These are phyloP conservation scores for Rhagonycha lutea DNA, from an alignment of 2,888 invertebrate species.

Conservation along the genomic window DNA sequence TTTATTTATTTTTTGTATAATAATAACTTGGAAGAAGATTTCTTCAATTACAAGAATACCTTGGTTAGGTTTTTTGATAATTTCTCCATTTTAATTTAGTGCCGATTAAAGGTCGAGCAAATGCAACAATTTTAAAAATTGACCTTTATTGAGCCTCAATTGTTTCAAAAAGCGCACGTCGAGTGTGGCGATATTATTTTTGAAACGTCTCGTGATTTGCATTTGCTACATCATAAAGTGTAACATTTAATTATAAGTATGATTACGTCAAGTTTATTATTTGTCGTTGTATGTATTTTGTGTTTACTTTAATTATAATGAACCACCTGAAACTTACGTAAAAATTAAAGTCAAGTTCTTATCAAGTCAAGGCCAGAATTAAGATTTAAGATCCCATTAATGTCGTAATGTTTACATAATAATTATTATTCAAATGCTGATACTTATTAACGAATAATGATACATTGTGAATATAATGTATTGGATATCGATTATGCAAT, in stretches of 20 bases:
- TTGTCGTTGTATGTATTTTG: neutral
- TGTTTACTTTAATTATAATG: neutral
- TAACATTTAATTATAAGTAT: conserved; percentile 15
- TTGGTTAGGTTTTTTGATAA: no score
- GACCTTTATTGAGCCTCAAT: neutral
- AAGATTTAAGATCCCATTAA: neutral
- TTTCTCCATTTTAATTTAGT: no score
- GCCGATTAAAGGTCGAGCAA: neutral
- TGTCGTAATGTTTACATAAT: neutral
- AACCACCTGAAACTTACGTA: neutral
- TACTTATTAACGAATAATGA: neutral
- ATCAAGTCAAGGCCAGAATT: neutral
- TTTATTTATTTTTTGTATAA: neutral
- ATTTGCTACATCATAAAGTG: neutral
- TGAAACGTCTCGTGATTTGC: conserved; percentile 1
- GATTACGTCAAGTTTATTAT: conserved; percentile 14
- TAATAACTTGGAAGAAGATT: no score
- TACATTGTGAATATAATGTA: neutral
- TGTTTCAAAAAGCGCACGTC: neutral
- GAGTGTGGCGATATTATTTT: neutral
- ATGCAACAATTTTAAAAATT: neutral
- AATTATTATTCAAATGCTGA: neutral
- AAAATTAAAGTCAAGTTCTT: neutral
- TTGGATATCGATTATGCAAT: neutral
- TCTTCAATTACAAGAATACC: no score